Evolutionary conservation across 37 sponge, comb jelly and placozoan genomes (phyloP).

Genomic region (Diacarnus erythraeanus): DNA sequence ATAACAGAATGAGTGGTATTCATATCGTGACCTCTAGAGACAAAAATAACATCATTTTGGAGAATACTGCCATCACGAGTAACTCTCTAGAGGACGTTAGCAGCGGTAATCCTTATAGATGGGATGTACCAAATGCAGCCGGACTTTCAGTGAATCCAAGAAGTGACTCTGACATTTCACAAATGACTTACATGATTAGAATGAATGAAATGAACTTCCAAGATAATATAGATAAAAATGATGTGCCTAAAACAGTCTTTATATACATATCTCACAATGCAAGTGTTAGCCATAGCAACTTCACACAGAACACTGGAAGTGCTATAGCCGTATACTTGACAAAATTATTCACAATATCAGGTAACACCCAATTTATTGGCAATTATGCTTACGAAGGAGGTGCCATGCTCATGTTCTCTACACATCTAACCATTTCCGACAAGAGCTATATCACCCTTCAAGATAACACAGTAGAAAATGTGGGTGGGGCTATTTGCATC

Average conservation of each 20-base stretch:
- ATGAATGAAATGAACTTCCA: neutral
- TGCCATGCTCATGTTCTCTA: neutral
- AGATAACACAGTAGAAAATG: neutral
- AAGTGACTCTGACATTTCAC: neutral
- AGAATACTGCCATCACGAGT: neutral
- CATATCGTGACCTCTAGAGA: neutral
- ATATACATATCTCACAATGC: neutral
- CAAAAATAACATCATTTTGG: neutral
- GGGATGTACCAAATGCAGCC: neutral
- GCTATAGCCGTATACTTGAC: neutral
- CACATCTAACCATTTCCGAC: neutral
- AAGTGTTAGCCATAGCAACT: neutral
- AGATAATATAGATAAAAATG: neutral
- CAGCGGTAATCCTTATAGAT: neutral
- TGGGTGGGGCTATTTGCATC: neutral
- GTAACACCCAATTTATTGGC: neutral
- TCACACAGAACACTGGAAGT: neutral
- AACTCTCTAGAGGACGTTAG: neutral
- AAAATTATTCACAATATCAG: neutral
- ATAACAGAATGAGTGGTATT: neutral
- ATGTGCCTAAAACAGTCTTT: neutral
- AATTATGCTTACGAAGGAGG: neutral
- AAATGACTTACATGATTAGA: neutral
- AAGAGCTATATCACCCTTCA: neutral
- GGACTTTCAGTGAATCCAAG: neutral